A percentile compares a stretch with the other conserved stretches of the same genome.
These are phyloP conservation scores for Ectobius pallidus DNA, from an alignment of 2,888 invertebrate species.

Conservation along the genomic window DNA sequence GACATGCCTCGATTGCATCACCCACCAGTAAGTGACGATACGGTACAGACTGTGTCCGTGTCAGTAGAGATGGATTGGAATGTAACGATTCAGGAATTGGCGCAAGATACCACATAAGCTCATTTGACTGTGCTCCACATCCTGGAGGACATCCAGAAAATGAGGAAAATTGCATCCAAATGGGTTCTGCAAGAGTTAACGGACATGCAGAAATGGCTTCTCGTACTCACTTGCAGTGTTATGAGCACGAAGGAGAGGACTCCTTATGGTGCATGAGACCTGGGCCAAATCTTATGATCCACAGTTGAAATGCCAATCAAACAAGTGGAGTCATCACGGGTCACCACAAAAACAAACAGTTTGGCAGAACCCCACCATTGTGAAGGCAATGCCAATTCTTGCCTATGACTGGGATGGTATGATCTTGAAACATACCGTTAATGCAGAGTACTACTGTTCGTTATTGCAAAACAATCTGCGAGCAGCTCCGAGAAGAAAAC, in stretches of 20 bases:
- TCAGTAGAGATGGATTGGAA: too few relatives aligned
- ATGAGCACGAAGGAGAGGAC: neutral
- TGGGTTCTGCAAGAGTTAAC: constrained; percentile 25
- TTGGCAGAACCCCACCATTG: too few relatives aligned
- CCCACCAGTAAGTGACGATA: too few relatives aligned
- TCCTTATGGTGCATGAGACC: constrained; percentile 16
- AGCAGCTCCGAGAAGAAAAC: too few relatives aligned
- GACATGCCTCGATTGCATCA: too few relatives aligned
- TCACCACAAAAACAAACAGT: constrained; percentile 7
- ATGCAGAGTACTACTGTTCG: too few relatives aligned
- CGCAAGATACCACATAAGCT: neutral
- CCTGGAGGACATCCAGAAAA: neutral
- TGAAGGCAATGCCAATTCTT: too few relatives aligned
- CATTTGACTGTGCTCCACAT: constrained; percentile 14
- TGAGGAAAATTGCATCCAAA: constrained; percentile 15
- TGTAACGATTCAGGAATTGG: neutral
- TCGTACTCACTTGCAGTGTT: constrained; percentile 11
- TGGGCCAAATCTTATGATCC: constrained; percentile 1
- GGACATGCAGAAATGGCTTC: constrained; percentile 26
- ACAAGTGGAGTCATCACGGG: neutral
- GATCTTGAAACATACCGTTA: too few relatives aligned
- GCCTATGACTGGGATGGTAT: too few relatives aligned
- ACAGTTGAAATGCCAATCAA: constrained; percentile 14
- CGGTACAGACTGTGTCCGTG: too few relatives aligned
- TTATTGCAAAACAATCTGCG: too few relatives aligned